phyloP scores from a whole-genome alignment of 2,113 vertebrate genomes.

The Vombatus ursinus region DNA sequence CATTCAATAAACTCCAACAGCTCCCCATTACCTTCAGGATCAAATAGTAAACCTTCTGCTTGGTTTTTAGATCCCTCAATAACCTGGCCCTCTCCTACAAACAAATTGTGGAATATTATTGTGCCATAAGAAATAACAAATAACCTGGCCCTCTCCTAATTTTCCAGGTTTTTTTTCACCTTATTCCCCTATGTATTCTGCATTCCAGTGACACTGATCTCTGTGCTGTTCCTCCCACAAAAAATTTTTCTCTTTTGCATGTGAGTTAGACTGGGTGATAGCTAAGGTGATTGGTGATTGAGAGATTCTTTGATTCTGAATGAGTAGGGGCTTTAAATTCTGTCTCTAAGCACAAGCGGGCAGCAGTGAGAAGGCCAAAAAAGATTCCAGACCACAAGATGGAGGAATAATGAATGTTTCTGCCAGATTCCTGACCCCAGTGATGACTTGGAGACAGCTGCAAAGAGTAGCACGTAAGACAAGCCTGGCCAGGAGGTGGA shows the following conservation, averaged over 20 bases:
- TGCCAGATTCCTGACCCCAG: background rate
- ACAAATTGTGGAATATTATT: background rate
- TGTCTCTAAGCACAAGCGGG: background rate
- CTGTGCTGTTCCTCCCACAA: background rate
- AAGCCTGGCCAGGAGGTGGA: background rate
- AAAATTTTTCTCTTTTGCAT: background rate
- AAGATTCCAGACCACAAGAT: background rate
- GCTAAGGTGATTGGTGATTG: background rate
- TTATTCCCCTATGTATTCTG: background rate
- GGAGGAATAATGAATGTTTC: background rate
- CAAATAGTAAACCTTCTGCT: background rate
- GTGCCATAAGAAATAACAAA: background rate
- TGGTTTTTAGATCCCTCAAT: background rate
- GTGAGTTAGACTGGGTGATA: background rate
- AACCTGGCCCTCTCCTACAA: background rate
- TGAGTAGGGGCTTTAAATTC: background rate
- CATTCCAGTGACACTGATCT: background rate
- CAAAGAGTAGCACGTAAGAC: background rate
- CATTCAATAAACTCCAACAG: background rate
- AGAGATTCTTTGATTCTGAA: background rate
- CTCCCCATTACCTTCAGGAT: background rate
- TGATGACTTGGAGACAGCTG: background rate
- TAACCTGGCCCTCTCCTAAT: background rate
- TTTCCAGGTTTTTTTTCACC: background rate
- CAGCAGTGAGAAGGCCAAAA: background rate